Conservation (phyloP, 2,797 vertebrate genomes). For the Scolopax bukidnonensis region DNA sequence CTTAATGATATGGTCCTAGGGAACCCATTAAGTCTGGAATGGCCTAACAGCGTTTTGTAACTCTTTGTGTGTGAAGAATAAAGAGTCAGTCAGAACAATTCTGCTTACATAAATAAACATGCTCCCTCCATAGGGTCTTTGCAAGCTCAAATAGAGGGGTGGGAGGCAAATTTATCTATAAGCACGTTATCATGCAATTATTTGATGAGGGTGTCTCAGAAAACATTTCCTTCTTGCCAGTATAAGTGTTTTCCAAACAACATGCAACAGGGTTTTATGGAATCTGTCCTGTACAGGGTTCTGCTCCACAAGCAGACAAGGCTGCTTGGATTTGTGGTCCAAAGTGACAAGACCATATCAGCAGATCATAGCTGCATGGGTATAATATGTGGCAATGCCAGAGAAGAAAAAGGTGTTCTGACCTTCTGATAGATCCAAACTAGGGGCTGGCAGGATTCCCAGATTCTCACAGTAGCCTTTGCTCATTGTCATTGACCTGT, state of each 20-base stretch:
- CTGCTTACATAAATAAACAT: not conserved
- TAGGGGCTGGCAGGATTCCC: not conserved
- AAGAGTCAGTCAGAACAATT: not conserved
- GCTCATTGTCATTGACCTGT: not conserved
- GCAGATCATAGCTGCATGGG: not conserved
- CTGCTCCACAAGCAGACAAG: not conserved
- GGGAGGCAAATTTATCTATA: not conserved
- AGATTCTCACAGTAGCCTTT: not conserved
- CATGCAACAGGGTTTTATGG: not conserved
- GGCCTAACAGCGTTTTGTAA: not conserved
- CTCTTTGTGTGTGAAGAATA: not conserved
- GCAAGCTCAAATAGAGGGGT: not conserved
- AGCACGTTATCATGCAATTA: not conserved
- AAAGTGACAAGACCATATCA: not conserved
- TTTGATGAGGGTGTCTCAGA: not conserved
- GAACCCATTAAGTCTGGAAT: slow-evolving; percentile 37
- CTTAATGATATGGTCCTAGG: slow-evolving; percentile 32
- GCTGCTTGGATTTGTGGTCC: too few relatives aligned
- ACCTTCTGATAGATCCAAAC: not conserved
- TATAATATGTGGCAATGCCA: not conserved
- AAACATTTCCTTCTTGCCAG: not conserved
- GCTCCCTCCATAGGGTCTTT: not conserved
- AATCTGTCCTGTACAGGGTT: not conserved
- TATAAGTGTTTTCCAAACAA: not conserved
- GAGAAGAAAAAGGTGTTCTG: not conserved